Evolutionary conservation across 2,888 invertebrate species (phyloP), one percentile per base, ranked within the genome.

Genomic region (Serripes groenlandicus): DNA sequence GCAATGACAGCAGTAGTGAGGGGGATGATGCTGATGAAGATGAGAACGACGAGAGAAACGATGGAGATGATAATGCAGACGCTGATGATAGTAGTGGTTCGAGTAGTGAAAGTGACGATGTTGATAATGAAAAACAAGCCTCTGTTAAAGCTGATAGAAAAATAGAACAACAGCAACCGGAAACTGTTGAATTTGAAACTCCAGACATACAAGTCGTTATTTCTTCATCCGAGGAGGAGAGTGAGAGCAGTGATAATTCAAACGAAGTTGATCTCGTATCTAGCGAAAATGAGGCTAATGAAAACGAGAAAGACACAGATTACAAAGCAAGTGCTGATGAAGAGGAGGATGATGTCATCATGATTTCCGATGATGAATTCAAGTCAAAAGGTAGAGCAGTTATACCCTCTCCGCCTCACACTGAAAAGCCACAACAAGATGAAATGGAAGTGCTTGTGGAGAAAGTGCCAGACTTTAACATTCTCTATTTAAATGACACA

Each of bases 351-450:
- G 75, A 85, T 80, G 75, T 83, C 37, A 72, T 83, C 11, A 80
- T 85, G 82, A 80, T 81, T n/a, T 83, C 83, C 1, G 83, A 81
- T 54, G 86, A 86, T 32, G 86, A 86, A 26, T 85, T 56, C 68
- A 58, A 66, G 21, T 72, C 78, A 3, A 83, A 73, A 58, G 80
- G 83, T 21, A 66, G 80, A 64, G 86, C 80, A 26, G 58, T 86
- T 7, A 75, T 86, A 37, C 86, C 86, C 15, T 86, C 86, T 9
- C 86, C 82, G 7, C 83, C 86, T 3, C 83, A 83, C 62, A 11
- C 35, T 3, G 66, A 32, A 64, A 37, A 18, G 23, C 28, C 60
- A 18, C 32, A 54, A 23, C 32, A 49, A 2, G 56, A 56, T 9
- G 78, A 49, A 52, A 83, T 75, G 30, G 86, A 83, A 52, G 76